Evolutionary conservation across 2,113 vertebrate genomes (phyloP).

Genomic region (Rhea pennata): DNA sequence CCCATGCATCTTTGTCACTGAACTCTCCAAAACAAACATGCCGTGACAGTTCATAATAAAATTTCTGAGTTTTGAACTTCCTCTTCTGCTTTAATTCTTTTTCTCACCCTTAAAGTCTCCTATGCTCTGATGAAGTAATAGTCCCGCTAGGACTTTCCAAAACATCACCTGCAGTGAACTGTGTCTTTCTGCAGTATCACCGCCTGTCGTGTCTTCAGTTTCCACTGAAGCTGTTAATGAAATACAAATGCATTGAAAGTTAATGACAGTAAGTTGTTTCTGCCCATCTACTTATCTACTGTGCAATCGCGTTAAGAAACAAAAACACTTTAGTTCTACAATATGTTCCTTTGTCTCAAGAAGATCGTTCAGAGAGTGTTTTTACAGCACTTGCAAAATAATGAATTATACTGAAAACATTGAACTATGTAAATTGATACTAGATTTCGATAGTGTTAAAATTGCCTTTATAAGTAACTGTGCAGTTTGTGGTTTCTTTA

Average conservation of each 20-base stretch:
- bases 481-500: not conserved
- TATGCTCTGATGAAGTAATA: not conserved
- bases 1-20: not conserved
- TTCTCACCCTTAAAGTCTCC: not conserved
- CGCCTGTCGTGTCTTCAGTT: not conserved
- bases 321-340: not conserved
- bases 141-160: not conserved
- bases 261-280: not conserved
- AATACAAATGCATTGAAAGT: not conserved
- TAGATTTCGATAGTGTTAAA: not conserved
- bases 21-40: not conserved
- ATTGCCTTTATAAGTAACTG: not conserved
- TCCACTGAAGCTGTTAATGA: not conserved
- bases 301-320: not conserved
- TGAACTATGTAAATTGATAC: not conserved
- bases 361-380: not conserved
- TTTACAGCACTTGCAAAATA: not conserved
- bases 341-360: not conserved
- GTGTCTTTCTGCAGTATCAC: not conserved
- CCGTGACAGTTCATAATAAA: not conserved
- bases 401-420: not conserved
- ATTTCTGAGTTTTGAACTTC: not conserved
- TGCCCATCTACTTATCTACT: not conserved
- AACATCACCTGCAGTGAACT: not conserved
- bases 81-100: not conserved